A percentile compares a stretch with the other conserved stretches of the same genome.
Conservation (phyloP, 1,140 invertebrate genomes). For the Euura saliciscinereae region DNA sequence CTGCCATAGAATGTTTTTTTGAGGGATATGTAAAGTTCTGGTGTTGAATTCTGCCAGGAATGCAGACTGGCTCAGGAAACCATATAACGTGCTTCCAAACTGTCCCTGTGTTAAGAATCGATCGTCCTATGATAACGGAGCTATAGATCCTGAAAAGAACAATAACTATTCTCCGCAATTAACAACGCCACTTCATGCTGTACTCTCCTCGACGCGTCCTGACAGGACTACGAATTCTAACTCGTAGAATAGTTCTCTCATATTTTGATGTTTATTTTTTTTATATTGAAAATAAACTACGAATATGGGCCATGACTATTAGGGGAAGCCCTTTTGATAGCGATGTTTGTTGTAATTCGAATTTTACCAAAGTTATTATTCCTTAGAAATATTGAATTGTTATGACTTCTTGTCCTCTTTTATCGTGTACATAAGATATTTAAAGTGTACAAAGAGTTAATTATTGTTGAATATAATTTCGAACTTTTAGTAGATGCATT, state of each 20-base stretch:
- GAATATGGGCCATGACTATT: too few relatives aligned
- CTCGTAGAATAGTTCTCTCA: too few relatives aligned
- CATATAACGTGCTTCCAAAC: constrained; percentile 32
- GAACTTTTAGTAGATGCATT: not conserved
- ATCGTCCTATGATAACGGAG: constrained; percentile 16
- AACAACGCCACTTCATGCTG: constrained; percentile 20
- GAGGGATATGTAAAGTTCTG: not conserved
- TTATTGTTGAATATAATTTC: not conserved
- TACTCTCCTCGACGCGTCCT: constrained; percentile 7
- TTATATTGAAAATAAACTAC: too few relatives aligned
- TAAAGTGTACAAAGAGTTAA: too few relatives aligned
- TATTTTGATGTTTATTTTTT: too few relatives aligned
- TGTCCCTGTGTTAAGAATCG: constrained; percentile 20
- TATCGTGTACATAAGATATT: not conserved
- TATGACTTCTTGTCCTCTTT: not conserved
- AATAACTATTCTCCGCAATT: constrained; percentile 35
- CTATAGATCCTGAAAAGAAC: constrained; percentile 19
- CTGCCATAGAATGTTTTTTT: not conserved
- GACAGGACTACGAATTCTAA: too few relatives aligned
- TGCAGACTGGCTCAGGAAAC: constrained; percentile 45
- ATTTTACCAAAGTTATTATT: not conserved
- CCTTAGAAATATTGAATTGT: not conserved
- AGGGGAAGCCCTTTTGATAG: not conserved
- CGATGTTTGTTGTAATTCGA: not conserved
- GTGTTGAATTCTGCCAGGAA: constrained; percentile 31